Evolutionary conservation across 2,888 invertebrate species (phyloP).

Genomic region (Scaptodrosophila latifasciaeformis): DNA sequence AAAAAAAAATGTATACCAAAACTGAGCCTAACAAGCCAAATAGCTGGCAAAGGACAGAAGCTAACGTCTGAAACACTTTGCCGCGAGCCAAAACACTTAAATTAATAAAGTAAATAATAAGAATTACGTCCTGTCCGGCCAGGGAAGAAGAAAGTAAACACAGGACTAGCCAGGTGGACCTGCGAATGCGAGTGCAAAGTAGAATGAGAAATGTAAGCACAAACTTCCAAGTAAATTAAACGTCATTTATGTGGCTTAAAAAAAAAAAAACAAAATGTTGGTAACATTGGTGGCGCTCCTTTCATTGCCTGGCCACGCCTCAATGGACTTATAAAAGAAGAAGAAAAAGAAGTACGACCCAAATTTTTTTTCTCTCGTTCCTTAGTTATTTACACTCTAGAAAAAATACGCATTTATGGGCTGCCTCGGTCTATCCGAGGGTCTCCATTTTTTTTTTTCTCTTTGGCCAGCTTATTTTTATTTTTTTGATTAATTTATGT

Average conservation of each 20-base stretch:
- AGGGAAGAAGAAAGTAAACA: conserved; percentile 1
- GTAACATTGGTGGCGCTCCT: too few relatives aligned
- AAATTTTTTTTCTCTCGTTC: too few relatives aligned
- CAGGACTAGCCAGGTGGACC: too few relatives aligned
- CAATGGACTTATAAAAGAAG: too few relatives aligned
- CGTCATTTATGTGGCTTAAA: conserved; percentile 56
- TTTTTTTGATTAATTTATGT: conserved; percentile 61
- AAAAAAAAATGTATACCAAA: too few relatives aligned
- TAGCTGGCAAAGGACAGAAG: conserved; percentile 9
- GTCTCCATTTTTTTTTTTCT: conserved; percentile 4
- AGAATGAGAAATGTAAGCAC: too few relatives aligned
- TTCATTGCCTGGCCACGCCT: not conserved
- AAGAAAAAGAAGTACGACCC: too few relatives aligned
- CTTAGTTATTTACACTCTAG: not conserved
- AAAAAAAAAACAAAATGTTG: conserved; percentile 15
- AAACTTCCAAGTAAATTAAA: conserved; percentile 63
- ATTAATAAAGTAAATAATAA: conserved; percentile 71
- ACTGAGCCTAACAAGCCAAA: conserved; percentile 7
- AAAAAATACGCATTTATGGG: too few relatives aligned
- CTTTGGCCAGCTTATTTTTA: conserved; percentile 5
- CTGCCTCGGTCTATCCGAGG: too few relatives aligned
- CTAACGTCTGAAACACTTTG: not conserved
- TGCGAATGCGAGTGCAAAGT: too few relatives aligned
- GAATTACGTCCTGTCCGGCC: conserved; percentile 47
- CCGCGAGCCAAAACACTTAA: conserved; percentile 57